Percentiles rank a stretch among this genome's conserved stretches.
phyloP scores from a whole-genome alignment of 2,888 invertebrate species.

The Drosophila parthenogenetica region DNA sequence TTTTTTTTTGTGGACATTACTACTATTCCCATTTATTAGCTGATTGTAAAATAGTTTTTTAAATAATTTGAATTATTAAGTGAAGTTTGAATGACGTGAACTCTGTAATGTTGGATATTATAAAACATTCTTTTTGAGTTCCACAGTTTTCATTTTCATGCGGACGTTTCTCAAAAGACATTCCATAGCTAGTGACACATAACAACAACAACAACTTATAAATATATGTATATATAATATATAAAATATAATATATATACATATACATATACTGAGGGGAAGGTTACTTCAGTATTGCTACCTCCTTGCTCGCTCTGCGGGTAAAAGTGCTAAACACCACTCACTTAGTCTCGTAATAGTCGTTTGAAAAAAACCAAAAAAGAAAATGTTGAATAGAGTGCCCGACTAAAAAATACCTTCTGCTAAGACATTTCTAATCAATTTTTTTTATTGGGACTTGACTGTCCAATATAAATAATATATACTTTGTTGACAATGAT shows the following conservation, averaged over 20 bases:
- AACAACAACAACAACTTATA: conserved; percentile 14
- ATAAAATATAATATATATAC: conserved; percentile 14
- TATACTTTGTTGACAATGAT: no score
- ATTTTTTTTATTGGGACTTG: not conserved
- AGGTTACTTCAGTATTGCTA: not conserved
- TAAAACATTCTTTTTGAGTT: not conserved
- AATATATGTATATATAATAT: conserved; percentile 8
- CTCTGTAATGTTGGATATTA: no score
- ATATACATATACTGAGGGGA: not conserved
- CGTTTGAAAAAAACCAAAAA: no score
- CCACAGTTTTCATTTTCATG: conserved; percentile 17
- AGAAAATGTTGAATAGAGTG: not conserved
- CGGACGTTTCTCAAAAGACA: conserved; percentile 15
- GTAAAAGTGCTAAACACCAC: conserved; percentile 17
- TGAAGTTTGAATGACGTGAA: no score
- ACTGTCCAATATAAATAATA: no score
- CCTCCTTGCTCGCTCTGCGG: conserved; percentile 6
- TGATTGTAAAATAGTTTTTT: conserved; percentile 6
- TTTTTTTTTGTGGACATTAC: not conserved
- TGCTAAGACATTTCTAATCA: not conserved
- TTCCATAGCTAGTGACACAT: conserved; percentile 38
- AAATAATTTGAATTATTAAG: no score
- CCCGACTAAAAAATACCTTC: conserved; percentile 1
- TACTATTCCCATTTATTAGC: not conserved
- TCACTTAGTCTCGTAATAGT: conserved; percentile 12